phyloP scores from a whole-genome alignment of 2,113 vertebrate genomes.

The Colistium nudipinnis region DNA sequence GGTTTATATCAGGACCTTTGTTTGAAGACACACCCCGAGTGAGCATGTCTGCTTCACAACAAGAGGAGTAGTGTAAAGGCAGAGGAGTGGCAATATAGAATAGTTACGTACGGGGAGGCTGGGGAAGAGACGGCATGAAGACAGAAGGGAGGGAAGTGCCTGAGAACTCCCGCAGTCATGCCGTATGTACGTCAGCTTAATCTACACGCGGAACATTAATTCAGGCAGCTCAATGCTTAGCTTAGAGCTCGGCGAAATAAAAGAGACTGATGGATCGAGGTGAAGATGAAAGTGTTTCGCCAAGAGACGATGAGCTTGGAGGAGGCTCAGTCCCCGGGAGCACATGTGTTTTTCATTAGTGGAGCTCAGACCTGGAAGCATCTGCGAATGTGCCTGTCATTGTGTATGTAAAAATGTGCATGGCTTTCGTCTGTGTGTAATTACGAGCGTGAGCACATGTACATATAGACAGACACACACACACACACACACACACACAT shows the following conservation, averaged over 20 bases:
- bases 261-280: constrained; percentile 58
- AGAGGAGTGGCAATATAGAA: constrained; percentile 23
- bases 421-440: constrained; percentile 25
- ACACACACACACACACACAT: neutral
- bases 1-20: constrained; percentile 24
- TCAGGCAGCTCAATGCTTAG: constrained; percentile 22
- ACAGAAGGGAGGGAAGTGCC: constrained; percentile 14
- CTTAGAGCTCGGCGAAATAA: constrained; percentile 37
- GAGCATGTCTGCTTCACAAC: constrained; percentile 19
- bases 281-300: constrained; percentile 63
- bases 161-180: constrained; percentile 27
- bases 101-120: constrained; percentile 20
- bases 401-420: constrained; percentile 40
- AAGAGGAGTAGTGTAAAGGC: constrained; percentile 10
- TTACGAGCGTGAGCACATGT: neutral
- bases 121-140: constrained; percentile 31
- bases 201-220: constrained; percentile 8
- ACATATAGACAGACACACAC: too few species aligned
- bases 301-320: constrained; percentile 71
- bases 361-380: constrained; percentile 66
- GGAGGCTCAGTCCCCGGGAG: constrained; percentile 58
- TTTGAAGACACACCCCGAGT: constrained; percentile 22
- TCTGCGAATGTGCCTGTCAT: constrained; percentile 44
- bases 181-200: too few species aligned
- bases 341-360: constrained; percentile 77